A percentile compares a stretch with the other conserved stretches of the same genome.
Evolutionary conservation across 2,888 invertebrate genomes (phyloP).

Genomic region (Cybosia mesomella): DNA sequence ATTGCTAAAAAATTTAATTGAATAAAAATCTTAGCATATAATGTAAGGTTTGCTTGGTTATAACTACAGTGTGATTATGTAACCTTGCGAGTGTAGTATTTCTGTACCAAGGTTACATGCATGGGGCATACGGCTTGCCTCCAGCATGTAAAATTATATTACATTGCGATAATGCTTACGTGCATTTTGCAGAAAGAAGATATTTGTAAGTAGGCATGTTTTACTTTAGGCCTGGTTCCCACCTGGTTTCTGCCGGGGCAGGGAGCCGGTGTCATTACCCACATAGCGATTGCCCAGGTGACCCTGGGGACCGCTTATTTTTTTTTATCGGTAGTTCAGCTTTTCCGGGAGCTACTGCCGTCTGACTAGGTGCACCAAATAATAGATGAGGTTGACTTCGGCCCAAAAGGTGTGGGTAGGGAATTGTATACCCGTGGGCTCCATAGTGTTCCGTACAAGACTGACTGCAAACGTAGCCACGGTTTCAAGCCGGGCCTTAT

Average conservation of each 20-base stretch:
- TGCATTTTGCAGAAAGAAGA: not conserved
- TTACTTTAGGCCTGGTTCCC: not conserved
- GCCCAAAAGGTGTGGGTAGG: no score
- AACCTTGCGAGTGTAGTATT: constrained; percentile 2
- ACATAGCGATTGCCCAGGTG: not conserved
- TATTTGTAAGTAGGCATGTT: not conserved
- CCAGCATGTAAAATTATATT: not conserved
- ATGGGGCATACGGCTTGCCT: not conserved
- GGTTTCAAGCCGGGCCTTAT: no score
- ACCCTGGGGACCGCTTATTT: no score
- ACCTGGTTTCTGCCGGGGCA: not conserved
- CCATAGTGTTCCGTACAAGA: no score
- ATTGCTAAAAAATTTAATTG: no score
- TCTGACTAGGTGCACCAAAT: no score
- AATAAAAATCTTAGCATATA: no score
- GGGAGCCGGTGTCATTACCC: not conserved
- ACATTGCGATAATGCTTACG: constrained; percentile 5
- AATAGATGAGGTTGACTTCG: no score
- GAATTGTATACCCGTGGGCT: no score
- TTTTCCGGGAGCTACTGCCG: no score
- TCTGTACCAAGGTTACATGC: not conserved
- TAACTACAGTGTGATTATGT: not conserved
- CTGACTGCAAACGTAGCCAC: no score
- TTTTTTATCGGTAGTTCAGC: no score
- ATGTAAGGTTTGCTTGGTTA: not conserved